Base-by-base conservation (phyloP, 2,888 invertebrate genomes). In the Sthenelais limicola region DNA sequence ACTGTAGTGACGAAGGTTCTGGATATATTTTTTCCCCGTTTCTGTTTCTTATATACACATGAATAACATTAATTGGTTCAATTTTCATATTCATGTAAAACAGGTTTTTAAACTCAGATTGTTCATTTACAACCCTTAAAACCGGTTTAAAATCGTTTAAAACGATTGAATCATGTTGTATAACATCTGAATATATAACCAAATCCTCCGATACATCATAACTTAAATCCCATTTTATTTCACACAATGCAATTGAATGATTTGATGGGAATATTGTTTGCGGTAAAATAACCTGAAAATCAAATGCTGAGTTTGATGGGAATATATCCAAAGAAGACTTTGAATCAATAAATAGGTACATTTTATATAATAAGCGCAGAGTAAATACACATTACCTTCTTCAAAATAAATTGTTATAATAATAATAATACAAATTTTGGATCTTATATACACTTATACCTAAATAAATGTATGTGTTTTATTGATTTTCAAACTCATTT, bases 151-250 rank as follows among this genome's bases (percentile, higher is more conserved):
- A 15, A 3, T 3, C 5, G 24, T 30, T 30, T 28, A 28, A 30
- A 4, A 52, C 3, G 12, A n/a, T n/a, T n/a, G 28, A 52, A n/a
- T 30, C 30, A 24, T 52, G 24, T 52, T 52, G 3, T 24, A 52
- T 30, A 15, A 52, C 26, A 24, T 52, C 26, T 15, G 3, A 3
- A 15, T 4, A 52, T 3, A 52, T 21, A 15, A 52, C 30, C 15
- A 15, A 52, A 24, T n/a, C 24, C 3, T 3, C 52, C 5, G n/a
- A 2, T 3, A 21, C n/a, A 4, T 15, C 21, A 15, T 52, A 3
- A 5, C 52, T 30, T 24, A 52, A 5, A 52, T 52, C 52, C 15
- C 52, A 52, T 24, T 52, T 30, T n/a, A 52, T 30, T n/a, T n/a
- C n/a, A n/a, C n/a, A n/a, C 3, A 52, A 24, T 4, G 52, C 52